phyloP scores from a whole-genome alignment of 2,113 vertebrate genomes.

The Heterocephalus glaber region DNA sequence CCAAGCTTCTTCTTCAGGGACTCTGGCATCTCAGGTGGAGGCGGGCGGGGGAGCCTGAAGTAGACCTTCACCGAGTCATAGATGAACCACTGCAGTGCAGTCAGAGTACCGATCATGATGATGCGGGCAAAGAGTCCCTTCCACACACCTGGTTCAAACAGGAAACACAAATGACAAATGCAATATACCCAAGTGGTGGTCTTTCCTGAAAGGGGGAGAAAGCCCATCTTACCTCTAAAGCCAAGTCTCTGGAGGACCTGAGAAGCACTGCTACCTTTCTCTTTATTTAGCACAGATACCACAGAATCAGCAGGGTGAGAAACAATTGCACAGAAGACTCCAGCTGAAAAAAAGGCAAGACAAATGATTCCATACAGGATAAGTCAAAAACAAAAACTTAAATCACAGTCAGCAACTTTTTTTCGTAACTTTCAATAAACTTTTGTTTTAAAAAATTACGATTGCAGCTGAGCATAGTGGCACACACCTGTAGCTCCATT shows the following conservation, averaged over 20 bases:
- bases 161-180: neutral
- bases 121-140: conserved; percentile 98
- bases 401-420: neutral
- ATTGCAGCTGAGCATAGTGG: neutral
- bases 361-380: neutral
- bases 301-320: conserved; percentile 98
- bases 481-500: neutral
- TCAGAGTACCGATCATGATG: conserved; percentile 99
- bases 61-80: conserved; percentile 99
- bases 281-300: conserved; percentile 98
- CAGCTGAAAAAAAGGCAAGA: conserved; percentile 88
- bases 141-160: conserved; percentile 92
- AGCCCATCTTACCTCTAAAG: conserved; percentile 88
- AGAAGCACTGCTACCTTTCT: conserved; percentile 93
- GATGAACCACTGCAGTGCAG: conserved; percentile 99
- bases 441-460: neutral
- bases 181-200: neutral
- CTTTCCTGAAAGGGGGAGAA: neutral
- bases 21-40: conserved; percentile 99
- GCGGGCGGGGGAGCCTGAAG: conserved; percentile 97
- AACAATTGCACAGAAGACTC: conserved; percentile 98
- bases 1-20: conserved; percentile 99
- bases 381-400: neutral
- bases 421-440: neutral
- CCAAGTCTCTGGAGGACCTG: conserved; percentile 94